phyloP scores from a whole-genome alignment of 2,113 vertebrate species.

The Loxodonta africana region DNA sequence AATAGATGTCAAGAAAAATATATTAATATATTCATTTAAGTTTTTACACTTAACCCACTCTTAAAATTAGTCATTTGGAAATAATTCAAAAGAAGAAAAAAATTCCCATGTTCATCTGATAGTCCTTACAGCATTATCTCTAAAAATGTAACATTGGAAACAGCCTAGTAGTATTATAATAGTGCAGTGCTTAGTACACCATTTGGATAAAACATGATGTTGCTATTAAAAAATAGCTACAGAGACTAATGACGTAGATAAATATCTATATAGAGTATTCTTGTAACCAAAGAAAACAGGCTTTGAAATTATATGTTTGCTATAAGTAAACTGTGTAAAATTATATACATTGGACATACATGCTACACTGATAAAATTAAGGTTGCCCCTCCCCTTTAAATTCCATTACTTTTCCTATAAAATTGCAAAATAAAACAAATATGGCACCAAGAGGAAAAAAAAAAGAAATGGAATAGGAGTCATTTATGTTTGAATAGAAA shows the following conservation, averaged over 20 bases:
- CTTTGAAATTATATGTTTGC: constrained; percentile 41
- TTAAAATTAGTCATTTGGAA: background rate
- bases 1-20: background rate
- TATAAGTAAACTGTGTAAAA: constrained; percentile 24
- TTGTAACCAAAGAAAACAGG: constrained; percentile 41
- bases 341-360: background rate
- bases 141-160: background rate
- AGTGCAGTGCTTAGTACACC: background rate
- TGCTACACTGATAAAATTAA: background rate
- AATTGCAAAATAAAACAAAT: constrained; percentile 28
- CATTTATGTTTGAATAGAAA: constrained; percentile 17
- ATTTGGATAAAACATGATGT: background rate
- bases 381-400: background rate
- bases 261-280: background rate
- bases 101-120: background rate
- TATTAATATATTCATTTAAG: background rate
- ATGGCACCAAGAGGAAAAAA: background rate
- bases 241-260: constrained; percentile 10
- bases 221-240: constrained; percentile 41
- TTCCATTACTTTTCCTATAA: background rate
- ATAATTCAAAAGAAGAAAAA: background rate
- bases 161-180: background rate
- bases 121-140: background rate
- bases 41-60: background rate
- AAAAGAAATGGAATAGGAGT: background rate